Base-by-base conservation (phyloP, 2,888 invertebrate species). In the Hecatera dysodea region DNA sequence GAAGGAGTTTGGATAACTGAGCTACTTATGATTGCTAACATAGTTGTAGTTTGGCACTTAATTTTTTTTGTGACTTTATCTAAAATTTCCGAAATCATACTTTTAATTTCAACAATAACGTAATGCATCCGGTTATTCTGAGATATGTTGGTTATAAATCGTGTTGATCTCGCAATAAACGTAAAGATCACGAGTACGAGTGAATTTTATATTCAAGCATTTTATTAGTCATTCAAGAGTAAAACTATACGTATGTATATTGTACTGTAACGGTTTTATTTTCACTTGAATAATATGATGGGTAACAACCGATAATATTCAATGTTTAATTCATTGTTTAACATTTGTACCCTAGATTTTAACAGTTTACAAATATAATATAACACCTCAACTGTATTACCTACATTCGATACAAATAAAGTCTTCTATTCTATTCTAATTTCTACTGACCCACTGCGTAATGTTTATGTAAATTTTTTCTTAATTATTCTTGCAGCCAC, bases 91-190 rank as follows among this genome's bases (percentile, higher is more conserved):
- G 6, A 50, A 57, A 17, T 44, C 27, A 57, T 24, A 11, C 36
- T 56, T 15, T 65, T 39, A 44, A 4, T 62, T 48, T 36, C 36
- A 33, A 56, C 24, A 42, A 46, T 33, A 46, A 48, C 42, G 15
- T n/a, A 55, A 60, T 67, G 22, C 24, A 68, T 19, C 22, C 6
- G 17, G 36, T 48, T 67, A 39, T 66, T 52, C 5, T 52, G 33
- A 12, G 8, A n/a, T 67, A 52, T 75, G n/a, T 48, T 61, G 24
- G 29, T 39, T 27, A 17, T 68, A 48, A 75, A 68, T 68, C 22
- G 17, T 53, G 52, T 53, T 69, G 59, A 75, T 52, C 57, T 39
- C 50, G 39, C 39, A 29, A 62, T 75, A 59, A 74, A 74, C n/a
- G 39, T 59, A 53, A 62, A 61, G 0, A 57, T 52, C 46, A 75